Evolutionary conservation across 2,113 vertebrate genomes (phyloP).

Genomic region (Ameiurus melas): DNA sequence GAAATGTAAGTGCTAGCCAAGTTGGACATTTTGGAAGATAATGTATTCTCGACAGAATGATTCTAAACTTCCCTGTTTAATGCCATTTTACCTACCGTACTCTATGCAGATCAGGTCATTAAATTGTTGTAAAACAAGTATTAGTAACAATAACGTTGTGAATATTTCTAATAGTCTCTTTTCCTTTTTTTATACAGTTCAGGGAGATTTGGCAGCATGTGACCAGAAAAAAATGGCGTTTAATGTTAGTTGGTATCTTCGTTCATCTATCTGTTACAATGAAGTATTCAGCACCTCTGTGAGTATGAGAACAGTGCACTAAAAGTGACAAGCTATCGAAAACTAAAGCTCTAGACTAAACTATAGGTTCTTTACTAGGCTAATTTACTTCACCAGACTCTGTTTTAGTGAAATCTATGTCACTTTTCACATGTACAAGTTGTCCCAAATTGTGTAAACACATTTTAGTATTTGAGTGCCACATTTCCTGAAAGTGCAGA

Average conservation of each 20-base stretch:
- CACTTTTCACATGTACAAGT: background rate
- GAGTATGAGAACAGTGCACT: slow-evolving; percentile 48
- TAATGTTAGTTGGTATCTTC: slow-evolving; percentile 78
- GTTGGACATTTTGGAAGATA: background rate
- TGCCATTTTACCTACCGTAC: background rate
- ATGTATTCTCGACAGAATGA: background rate
- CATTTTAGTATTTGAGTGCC: background rate
- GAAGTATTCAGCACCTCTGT: slow-evolving; percentile 76
- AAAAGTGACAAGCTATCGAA: background rate
- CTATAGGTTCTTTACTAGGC: background rate
- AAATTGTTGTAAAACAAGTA: background rate
- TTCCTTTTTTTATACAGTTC: slow-evolving; percentile 57
- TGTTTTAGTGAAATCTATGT: background rate
- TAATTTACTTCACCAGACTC: background rate
- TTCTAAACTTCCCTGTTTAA: background rate
- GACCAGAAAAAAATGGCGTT: slow-evolving; percentile 61
- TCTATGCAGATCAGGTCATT: background rate
- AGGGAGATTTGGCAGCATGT: slow-evolving; percentile 60
- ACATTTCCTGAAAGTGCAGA: background rate
- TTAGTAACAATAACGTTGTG: background rate
- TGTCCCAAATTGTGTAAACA: background rate
- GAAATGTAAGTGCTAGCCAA: slow-evolving; percentile 66
- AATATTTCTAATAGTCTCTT: background rate
- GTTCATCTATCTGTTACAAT: slow-evolving; percentile 76
- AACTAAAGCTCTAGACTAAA: background rate